phyloP scores from a whole-genome alignment of 2,113 vertebrate species.

The Patagioenas fasciata region DNA sequence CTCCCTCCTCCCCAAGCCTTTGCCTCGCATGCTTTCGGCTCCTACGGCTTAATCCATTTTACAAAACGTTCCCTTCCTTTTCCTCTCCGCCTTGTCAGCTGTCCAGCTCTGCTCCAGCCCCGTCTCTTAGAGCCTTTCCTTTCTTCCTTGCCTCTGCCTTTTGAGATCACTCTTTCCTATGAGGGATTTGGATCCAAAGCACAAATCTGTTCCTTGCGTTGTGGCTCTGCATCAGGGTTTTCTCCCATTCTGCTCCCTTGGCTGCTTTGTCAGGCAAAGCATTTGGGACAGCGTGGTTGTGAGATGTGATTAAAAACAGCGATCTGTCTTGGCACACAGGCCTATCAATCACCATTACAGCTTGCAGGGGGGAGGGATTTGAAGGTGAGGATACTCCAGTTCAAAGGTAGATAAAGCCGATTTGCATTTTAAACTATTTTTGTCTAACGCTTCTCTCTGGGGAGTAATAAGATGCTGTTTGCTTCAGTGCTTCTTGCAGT shows the following conservation, averaged over 20 bases:
- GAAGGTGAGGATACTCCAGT: background rate
- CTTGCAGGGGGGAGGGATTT: background rate
- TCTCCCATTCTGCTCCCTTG: background rate
- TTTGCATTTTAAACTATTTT: background rate
- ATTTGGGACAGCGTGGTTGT: constrained; percentile 5
- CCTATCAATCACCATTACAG: background rate
- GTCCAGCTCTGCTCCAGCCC: background rate
- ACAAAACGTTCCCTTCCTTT: background rate
- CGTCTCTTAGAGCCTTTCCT: background rate
- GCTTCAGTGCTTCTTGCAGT: background rate
- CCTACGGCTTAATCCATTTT: constrained; percentile 15
- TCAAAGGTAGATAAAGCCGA: background rate
- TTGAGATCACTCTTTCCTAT: background rate
- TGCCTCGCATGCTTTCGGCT: background rate
- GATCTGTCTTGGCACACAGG: background rate
- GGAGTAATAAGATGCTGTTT: background rate
- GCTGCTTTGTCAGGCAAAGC: constrained; percentile 15
- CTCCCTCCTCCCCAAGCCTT: constrained; percentile 33
- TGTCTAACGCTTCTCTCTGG: background rate
- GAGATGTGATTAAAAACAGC: constrained; percentile 41
- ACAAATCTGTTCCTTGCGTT: background rate
- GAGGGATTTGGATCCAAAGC: background rate
- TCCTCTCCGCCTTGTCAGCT: background rate
- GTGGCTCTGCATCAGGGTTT: background rate
- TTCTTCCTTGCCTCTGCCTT: background rate